Evolutionary conservation across 2,113 vertebrate genomes (phyloP), one percentile per base, ranked within the genome.

Genomic region (Andinoacara biseriatus): DNA sequence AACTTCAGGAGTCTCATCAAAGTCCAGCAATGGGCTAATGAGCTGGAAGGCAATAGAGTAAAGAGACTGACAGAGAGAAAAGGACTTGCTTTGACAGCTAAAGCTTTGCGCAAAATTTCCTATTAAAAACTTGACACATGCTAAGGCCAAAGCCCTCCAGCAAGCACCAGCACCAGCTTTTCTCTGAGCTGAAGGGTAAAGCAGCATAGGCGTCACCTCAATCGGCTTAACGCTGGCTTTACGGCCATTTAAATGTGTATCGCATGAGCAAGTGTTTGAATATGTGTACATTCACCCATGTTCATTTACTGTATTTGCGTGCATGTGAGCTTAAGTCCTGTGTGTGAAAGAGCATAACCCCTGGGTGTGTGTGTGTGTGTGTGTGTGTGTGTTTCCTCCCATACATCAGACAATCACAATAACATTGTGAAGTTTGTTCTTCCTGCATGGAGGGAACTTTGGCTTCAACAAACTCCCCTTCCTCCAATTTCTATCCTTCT

Each of bases 401-500:
- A 33, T 49, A 86, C 87, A 81, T 18, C 3, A 18, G 31, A 29
- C 76, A 40, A 24, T 83, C 38, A 91, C 86, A 90, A 90, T 82
- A 80, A 89, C 77, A 88, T 77, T 88, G 78, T 84, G 78, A 52
- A 62, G 76, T 77, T 49, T 3, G 1, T 33, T 84, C 80, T 87
- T 91, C 86, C 92, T 89, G 85, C 18, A 35, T 3, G n/a, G 49
- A 46, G 78, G 72, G 60, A 82, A 81, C 86, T 58, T 52, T 86
- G 81, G 83, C 80, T 67, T 24, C 3, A 61, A 58, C 74, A 69
- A 58, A 78, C 84, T 90, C 80, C 87, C 86, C 77, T 89, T 91
- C 89, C 86, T 81, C 78, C 40, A 38, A 88, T 81, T 94, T 88
- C 85, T 65, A 62, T 40, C 82, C 65, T 57, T 67, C 79, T 49